Evolutionary conservation across 2,888 invertebrate genomes (phyloP), one percentile per base, ranked within the genome.

Genomic region (Apotomis capreana): DNA sequence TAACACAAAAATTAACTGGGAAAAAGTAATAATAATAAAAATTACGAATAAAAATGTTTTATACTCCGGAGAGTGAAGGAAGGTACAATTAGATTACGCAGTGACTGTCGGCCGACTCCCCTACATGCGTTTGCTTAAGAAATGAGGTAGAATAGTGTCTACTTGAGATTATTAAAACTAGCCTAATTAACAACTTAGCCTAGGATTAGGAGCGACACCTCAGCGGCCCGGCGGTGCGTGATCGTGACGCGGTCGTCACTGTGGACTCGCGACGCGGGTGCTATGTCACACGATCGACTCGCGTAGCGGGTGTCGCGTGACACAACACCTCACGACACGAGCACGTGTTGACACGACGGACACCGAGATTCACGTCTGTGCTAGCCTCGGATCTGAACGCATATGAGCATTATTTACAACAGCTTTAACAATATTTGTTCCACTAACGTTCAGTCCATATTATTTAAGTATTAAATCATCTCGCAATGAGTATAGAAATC

Each of bases 1-100:
- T 91, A 94, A 94, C 92, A 94, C 93, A 94, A 93, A 93, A 90
- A 89, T 84, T 91, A 92, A 92, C 91, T 89, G 89, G 90, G 89
- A 86, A 88, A 90, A 87, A 84, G 87, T 87, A 90, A 89, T 89
- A 87, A 85, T 85, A 90, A 91, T 88, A 89, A 89, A 83, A 89
- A 88, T 86, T 85, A 81, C 78, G 78, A 86, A 82, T 82, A 84
- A 86, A 88, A 86, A 85, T 83, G 81, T 84, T 92, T 93, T 93
- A 94, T 92, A 93, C 94, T 94, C 94, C 93, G 81, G 83, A 80
- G 93, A 92, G 92, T 93, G 87, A 87, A 88, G 85, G 86, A 88
- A 93, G 93, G 93, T 93, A 93, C 92, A 89, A 84, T 89, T 88
- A 90, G 89, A 91, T 91, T 92, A 92, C 89, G 81, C 83, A 83